A percentile compares a stretch with the other conserved stretches of the same genome.
Conservation (phyloP, 92 coral and sea anemone genomes). For the Ricordea florida region DNA sequence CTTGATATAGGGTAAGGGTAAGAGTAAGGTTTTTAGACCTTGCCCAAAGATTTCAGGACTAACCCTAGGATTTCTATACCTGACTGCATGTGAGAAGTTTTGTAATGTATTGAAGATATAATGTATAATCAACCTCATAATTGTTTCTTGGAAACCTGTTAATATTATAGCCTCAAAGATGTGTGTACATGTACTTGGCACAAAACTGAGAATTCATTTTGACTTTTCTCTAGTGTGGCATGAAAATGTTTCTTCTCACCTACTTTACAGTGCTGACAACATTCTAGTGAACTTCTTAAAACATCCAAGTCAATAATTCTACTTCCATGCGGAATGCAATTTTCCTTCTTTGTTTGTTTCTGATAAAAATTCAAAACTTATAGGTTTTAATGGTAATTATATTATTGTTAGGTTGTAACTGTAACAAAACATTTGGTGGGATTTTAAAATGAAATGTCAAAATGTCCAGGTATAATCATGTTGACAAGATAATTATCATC, state of each 20-base stretch:
- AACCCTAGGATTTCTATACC: background rate
- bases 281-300: background rate
- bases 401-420: background rate
- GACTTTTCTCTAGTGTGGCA: no score
- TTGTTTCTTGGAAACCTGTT: no score
- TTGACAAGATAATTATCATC: background rate
- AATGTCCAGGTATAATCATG: slow-evolving; percentile 21
- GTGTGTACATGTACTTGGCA: no score
- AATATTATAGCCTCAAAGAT: no score
- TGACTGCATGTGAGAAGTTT: background rate
- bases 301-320: slow-evolving; percentile 7
- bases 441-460: slow-evolving; percentile 3
- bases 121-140: background rate
- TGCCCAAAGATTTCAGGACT: background rate
- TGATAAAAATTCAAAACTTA: background rate
- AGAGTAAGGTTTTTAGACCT: background rate
- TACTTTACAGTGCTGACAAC: slow-evolving; percentile 29
- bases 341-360: background rate
- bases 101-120: background rate
- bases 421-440: background rate
- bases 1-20: background rate
- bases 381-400: slow-evolving; percentile 16
- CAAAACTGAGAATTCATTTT: no score
- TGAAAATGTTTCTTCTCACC: slow-evolving; percentile 30
- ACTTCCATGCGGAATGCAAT: background rate